Percentiles rank a stretch among this genome's conserved stretches.
Evolutionary conservation across 2,113 vertebrate species (phyloP).

Genomic region (Gymnobelideus leadbeateri): DNA sequence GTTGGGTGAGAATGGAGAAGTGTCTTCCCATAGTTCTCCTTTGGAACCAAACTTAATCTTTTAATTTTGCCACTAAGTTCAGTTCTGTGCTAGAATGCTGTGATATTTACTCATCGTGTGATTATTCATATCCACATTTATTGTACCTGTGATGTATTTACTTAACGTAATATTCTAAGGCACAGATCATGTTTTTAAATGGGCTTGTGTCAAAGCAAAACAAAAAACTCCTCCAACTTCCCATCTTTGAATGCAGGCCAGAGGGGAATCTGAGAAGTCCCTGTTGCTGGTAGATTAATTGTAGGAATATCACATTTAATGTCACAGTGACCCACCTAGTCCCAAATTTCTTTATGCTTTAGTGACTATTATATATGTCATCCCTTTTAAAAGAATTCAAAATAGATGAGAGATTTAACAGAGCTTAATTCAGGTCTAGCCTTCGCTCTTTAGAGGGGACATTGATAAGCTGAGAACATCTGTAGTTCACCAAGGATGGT

Average conservation of each 20-base stretch:
- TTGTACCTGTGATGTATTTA: neutral
- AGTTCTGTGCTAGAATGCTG: neutral
- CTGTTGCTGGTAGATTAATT: neutral
- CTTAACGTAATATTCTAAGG: neutral
- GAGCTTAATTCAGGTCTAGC: neutral
- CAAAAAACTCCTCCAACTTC: neutral
- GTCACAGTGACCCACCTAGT: neutral
- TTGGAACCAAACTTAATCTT: neutral
- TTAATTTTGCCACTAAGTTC: neutral
- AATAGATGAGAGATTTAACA: neutral
- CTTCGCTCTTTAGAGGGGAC: neutral
- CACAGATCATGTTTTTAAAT: neutral
- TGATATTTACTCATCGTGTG: neutral
- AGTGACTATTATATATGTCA: neutral
- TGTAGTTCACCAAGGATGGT: neutral
- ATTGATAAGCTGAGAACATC: neutral
- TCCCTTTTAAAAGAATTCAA: neutral
- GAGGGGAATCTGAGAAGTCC: neutral
- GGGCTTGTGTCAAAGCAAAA: neutral
- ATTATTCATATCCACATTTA: neutral
- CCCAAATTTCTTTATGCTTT: neutral
- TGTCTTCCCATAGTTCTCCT: neutral
- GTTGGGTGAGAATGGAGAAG: neutral
- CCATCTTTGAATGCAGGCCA: neutral
- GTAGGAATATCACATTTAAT: neutral